Conservation (phyloP, 2,113 vertebrate genomes). For the Ascaphus truei region DNA sequence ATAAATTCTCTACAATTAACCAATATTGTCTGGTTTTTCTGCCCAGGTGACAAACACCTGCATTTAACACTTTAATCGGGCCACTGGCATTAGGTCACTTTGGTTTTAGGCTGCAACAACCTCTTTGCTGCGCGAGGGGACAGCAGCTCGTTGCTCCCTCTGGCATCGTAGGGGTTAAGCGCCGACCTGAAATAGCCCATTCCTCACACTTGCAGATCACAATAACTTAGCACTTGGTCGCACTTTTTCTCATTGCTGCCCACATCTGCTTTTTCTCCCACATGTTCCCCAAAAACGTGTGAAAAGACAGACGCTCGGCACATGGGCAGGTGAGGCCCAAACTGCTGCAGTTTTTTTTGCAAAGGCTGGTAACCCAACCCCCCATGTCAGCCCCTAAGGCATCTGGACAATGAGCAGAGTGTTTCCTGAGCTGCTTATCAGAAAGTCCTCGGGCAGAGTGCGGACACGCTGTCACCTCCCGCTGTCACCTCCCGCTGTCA, state of each 20-base stretch:
- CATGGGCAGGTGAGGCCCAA: not conserved
- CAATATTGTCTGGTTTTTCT: too few species aligned
- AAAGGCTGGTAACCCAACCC: not conserved
- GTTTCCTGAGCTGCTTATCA: not conserved
- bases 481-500: too few species aligned
- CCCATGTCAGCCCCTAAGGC: not conserved
- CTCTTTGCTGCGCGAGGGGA: too few species aligned
- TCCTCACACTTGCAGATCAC: not conserved
- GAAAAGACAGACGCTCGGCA: not conserved
- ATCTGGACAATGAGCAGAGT: not conserved
- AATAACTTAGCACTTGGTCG: not conserved
- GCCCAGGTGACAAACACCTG: too few species aligned
- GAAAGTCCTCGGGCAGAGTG: not conserved
- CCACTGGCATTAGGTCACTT: not conserved
- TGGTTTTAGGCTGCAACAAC: too few species aligned
- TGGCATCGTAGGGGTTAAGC: not conserved
- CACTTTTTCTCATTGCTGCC: not conserved
- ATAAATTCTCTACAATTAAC: too few species aligned
- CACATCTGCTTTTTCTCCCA: not conserved
- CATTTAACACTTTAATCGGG: too few species aligned
- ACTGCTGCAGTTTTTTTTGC: not conserved
- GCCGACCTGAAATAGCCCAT: not conserved
- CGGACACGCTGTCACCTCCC: too few species aligned
- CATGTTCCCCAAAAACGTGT: not conserved
- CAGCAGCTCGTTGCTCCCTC: too few species aligned